phyloP scores from a whole-genome alignment of 2,113 vertebrate genomes.

The Solea solea region DNA sequence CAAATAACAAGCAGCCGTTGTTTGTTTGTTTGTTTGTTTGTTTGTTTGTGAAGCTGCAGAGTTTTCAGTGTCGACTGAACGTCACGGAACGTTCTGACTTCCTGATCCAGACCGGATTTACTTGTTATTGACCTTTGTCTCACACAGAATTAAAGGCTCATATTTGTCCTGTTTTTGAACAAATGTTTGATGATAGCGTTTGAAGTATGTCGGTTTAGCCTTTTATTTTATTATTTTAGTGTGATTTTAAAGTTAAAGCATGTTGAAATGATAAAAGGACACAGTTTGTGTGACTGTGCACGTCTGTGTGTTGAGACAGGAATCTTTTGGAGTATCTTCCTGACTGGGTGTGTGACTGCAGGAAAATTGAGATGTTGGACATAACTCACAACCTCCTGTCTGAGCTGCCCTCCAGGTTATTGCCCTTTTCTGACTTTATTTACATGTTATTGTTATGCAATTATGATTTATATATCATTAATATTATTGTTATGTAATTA shows the following conservation, averaged over 20 bases:
- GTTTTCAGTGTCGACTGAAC: no score
- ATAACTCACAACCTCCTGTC: conserved; percentile 89
- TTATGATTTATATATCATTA: no score
- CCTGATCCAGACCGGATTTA: no score
- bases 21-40: background rate
- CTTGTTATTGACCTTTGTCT: no score
- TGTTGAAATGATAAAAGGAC: conserved; percentile 8
- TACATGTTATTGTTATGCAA: background rate
- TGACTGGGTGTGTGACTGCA: conserved; percentile 95
- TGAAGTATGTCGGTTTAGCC: no score
- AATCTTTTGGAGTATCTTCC: conserved; percentile 91
- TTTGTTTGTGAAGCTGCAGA: background rate
- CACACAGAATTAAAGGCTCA: background rate
- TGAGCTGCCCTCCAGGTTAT: conserved; percentile 90
- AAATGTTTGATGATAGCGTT: background rate
- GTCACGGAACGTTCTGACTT: no score
- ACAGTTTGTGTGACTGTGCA: conserved; percentile 22
- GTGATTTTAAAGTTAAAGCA: background rate
- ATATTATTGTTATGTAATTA: no score
- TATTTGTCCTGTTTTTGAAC: background rate
- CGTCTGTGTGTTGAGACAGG: conserved; percentile 80
- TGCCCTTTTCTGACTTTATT: background rate
- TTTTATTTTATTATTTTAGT: background rate
- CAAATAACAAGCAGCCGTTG: conserved; percentile 4
- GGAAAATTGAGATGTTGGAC: conserved; percentile 93